Conservation (phyloP, 2,113 vertebrate species). For the Hydrochoerus hydrochaeris region DNA sequence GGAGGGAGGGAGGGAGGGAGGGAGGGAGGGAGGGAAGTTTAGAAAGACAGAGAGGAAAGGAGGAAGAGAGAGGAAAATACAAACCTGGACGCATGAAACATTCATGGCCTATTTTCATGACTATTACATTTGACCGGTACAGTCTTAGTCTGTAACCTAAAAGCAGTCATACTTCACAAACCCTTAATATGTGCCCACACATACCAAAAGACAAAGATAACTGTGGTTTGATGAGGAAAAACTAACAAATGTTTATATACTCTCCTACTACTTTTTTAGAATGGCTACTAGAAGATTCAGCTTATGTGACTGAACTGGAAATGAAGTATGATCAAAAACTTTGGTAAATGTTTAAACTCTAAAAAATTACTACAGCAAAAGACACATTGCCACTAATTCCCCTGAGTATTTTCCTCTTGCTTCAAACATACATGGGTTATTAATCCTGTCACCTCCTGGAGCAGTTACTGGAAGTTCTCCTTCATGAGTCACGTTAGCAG, state of each 20-base stretch:
- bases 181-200: not conserved
- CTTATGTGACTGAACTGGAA: not conserved
- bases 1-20: fast-evolving
- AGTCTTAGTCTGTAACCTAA: not conserved
- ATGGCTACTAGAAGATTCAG: not conserved
- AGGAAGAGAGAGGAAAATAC: not conserved
- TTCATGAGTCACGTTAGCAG: not conserved
- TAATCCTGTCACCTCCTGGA: not conserved
- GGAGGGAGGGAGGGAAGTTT: not conserved
- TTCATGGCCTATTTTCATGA: not conserved
- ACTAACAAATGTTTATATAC: not conserved
- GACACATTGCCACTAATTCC: not conserved
- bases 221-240: not conserved
- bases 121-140: not conserved
- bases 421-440: not conserved
- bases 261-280: not conserved
- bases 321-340: not conserved
- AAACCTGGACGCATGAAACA: not conserved
- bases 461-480: not conserved
- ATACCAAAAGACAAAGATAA: not conserved
- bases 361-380: not conserved
- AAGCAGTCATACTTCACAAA: not conserved
- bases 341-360: not conserved
- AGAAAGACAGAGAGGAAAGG: not conserved
- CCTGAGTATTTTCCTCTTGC: not conserved